These are phyloP conservation scores for Sminthurinus aureus DNA, from an alignment of 2,888 invertebrate species.

Conservation along the genomic window DNA sequence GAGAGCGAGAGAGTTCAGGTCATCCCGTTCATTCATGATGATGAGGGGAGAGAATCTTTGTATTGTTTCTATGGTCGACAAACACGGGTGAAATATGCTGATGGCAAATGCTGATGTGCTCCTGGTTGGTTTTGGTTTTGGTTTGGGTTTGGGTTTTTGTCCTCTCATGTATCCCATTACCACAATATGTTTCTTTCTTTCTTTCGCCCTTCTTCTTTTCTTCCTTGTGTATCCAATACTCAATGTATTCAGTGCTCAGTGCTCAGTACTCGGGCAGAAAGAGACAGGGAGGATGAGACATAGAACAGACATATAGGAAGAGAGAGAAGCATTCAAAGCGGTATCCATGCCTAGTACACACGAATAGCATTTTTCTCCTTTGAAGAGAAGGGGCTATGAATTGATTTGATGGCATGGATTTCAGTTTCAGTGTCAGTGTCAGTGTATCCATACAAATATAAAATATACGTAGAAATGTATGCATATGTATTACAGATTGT, in stretches of 20 bases:
- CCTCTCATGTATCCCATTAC: constrained; percentile 27
- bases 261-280: not conserved
- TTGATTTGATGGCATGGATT: constrained; percentile 26
- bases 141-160: not conserved
- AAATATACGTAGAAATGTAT: not conserved
- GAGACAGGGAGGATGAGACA: not conserved
- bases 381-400: constrained; percentile 26
- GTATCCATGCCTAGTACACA: constrained; percentile 30
- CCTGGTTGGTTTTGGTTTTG: constrained; percentile 1
- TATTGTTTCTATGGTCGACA: constrained; percentile 22
- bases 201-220: too few species aligned
- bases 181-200: constrained; percentile 2
- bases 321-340: not conserved
- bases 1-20: not conserved
- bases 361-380: constrained; percentile 28
- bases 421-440: not conserved
- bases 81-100: constrained; percentile 36
- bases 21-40: not conserved
- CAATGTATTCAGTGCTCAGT: too few species aligned
- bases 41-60: constrained; percentile 17
- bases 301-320: not conserved
- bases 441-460: not conserved
- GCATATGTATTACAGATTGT: not conserved
- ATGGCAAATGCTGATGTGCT: constrained; percentile 31
- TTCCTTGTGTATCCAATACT: too few species aligned